Base-by-base conservation (phyloP, 1,140 invertebrate genomes). In the Sipha flava region DNA sequence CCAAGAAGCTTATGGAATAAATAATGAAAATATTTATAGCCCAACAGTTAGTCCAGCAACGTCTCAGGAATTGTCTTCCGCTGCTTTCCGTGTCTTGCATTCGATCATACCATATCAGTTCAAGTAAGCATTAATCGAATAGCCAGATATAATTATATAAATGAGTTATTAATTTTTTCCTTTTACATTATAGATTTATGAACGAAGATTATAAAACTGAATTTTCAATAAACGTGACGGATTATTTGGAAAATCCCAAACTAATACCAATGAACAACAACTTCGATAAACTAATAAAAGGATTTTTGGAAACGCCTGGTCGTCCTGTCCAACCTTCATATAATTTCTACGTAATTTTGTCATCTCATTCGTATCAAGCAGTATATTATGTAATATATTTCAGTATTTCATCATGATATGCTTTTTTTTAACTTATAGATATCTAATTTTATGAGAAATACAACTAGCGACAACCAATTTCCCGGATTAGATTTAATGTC, bases 401-500 rank as follows among this genome's bases (percentile, higher is more conserved):
- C n/a, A n/a, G n/a, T n/a, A n/a, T n/a, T n/a, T n/a, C n/a, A n/a
- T n/a, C n/a, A n/a, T n/a, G n/a, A n/a, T n/a, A n/a, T n/a, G n/a
- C n/a, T n/a, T n/a, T n/a, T n/a, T n/a, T n/a, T n/a, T n/a, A n/a
- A n/a, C n/a, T n/a, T n/a, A n/a, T 40, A 81, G 72, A 79, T 81
- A 29, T 40, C 80, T 4, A 81, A 81, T 37, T 81, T 79, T 59
- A 64, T 81, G 52, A 49, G 93, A 83, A 88, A 90, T 81, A 89
- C 89, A 14, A 89, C 54, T 3, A 23, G 2, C 12, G 16, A 59
- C 3, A 14, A 18, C 21, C 90, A 89, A 82, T 90, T 90, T 0
- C 92, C 90, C 79, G 93, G 95, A 0, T 86, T 95, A 62, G 96
- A 98, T 87, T 87, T 96, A 81, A 93, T 92, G 0, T 90, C 95